A percentile compares a stretch with the other conserved stretches of the same genome.
phyloP scores from a whole-genome alignment of 2,797 vertebrate species.

The Thripadectes ignobilis region DNA sequence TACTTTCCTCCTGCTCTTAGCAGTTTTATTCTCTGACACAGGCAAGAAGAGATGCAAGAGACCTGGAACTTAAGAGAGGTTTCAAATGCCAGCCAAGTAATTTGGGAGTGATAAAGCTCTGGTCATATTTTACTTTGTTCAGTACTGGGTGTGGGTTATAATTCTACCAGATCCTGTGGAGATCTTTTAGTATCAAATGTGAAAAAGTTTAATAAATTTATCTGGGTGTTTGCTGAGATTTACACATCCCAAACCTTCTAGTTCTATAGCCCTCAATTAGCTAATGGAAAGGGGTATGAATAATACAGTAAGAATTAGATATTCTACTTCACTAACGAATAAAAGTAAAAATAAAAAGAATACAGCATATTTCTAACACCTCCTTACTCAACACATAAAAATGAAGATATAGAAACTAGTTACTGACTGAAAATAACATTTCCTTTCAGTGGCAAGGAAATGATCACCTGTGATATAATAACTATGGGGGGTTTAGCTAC shows the following conservation, averaged over 20 bases:
- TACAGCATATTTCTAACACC: neutral
- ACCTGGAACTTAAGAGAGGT: neutral
- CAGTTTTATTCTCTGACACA: neutral
- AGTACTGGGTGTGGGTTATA: neutral
- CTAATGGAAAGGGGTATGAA: neutral
- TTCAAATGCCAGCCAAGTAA: neutral
- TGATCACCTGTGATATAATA: neutral
- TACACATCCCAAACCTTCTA: neutral
- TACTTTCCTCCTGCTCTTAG: neutral
- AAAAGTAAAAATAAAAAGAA: neutral
- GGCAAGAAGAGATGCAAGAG: neutral
- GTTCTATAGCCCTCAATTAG: too few species aligned
- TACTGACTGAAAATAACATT: neutral
- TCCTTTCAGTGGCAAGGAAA: neutral
- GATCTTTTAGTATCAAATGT: neutral
- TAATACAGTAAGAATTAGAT: neutral
- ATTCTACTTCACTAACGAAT: neutral
- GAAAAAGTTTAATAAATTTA: neutral
- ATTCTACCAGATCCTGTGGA: neutral
- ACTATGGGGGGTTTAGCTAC: neutral
- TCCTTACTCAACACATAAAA: neutral
- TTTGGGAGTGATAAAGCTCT: neutral
- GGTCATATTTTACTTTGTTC: neutral
- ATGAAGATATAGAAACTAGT: neutral
- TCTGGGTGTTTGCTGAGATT: neutral